phyloP scores from a whole-genome alignment of 1,140 invertebrate genomes.

The Araneus ventricosus region DNA sequence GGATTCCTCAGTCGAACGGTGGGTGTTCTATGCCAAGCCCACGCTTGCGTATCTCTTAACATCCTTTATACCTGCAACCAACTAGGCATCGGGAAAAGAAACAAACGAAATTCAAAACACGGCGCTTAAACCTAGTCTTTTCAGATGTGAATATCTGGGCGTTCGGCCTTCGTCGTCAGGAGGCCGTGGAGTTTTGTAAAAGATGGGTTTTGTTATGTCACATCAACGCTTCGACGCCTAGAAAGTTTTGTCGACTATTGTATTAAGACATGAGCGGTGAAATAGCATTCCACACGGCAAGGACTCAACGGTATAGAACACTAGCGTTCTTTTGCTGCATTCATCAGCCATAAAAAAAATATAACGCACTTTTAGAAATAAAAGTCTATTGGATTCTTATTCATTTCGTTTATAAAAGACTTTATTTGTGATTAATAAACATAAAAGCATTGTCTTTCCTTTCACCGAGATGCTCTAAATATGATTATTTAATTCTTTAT shows the following conservation, averaged over 20 bases:
- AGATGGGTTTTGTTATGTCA: slow-evolving; percentile 57
- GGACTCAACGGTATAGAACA: not conserved
- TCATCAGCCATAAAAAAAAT: not conserved
- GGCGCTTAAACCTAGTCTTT: not conserved
- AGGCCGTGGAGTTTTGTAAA: slow-evolving; percentile 43
- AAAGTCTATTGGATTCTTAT: not conserved
- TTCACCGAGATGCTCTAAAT: not conserved
- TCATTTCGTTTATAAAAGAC: not conserved
- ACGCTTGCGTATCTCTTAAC: slow-evolving; percentile 50
- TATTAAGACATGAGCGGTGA: not conserved
- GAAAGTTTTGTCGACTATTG: not conserved
- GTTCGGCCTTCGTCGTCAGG: slow-evolving; percentile 51
- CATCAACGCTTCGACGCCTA: slow-evolving; percentile 25
- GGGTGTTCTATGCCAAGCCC: slow-evolving; percentile 65
- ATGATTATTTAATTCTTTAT: not conserved
- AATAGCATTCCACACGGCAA: not conserved
- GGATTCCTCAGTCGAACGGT: slow-evolving; percentile 36
- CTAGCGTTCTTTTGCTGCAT: not conserved
- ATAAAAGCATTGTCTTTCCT: not conserved
- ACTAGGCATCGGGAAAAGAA: not conserved
- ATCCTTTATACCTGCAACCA: slow-evolving; percentile 25
- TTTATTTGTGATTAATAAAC: not conserved
- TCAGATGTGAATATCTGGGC: slow-evolving; percentile 39
- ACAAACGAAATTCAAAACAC: slow-evolving; percentile 18
- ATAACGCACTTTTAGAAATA: not conserved